Base-by-base conservation (phyloP, 2,113 vertebrate genomes). In the Daubentonia madagascariensis region DNA sequence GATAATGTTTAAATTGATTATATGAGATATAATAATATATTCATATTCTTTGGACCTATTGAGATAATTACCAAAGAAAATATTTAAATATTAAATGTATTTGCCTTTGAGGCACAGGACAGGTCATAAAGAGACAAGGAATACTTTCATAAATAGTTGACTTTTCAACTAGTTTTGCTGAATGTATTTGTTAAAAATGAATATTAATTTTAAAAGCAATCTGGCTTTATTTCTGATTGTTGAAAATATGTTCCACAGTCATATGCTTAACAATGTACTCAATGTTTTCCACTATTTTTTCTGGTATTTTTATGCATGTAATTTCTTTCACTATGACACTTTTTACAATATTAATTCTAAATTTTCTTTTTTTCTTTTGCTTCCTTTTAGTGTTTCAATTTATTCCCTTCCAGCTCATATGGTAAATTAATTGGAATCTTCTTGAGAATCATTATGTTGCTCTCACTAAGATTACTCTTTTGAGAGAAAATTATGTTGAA, bases 401-500 rank as follows among this genome's bases (percentile, higher is more conserved):
- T 37, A 90, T 90, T 95, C 16, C 4, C 43, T 73, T 94, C 11
- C 12, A 95, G 91, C 63, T 94, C 48, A 86, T 75, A 92, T 67
- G n/a, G 52, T 86, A 96, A 96, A 96, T 96, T 96, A 96, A 96
- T 92, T 89, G 83, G 35, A 94, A 94, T 94, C 43, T 85, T 94
- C 84, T 97, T 94, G 93, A 96, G 83, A 96, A 94, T 88, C 67
- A 76, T 96, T 86, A 87, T 48, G 28, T 88, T 68, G 61, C 30
- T 93, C 63, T 97, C 89, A 97, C 96, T 97, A 96, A 93, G 63
- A 94, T 96, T 92, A 97, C 68, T 85, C 81, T 96, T 98, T 97
- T 85, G 85, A 96, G 88, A 96, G 91, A 68, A 97, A 94, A 96
- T 97, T 94, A 96, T 40, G 43, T 83, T 96, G 83, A 96, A 97